Base-by-base conservation (phyloP, 30 jellyfish, hydroid and myxozoan genomes). In the Chrysaora quinquecirrha region DNA sequence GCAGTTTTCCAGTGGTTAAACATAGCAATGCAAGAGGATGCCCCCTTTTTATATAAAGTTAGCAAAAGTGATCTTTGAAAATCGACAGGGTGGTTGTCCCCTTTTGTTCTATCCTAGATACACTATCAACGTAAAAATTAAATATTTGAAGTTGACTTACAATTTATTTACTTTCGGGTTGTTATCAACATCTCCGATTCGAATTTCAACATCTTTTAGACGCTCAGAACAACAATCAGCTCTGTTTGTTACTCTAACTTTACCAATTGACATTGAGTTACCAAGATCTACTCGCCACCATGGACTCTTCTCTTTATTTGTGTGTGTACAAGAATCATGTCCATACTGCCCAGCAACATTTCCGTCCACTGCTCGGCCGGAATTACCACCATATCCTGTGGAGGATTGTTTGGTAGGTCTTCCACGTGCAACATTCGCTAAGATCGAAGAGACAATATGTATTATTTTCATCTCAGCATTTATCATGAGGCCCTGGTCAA, bases 211-310 rank as follows among this genome's bases (percentile, higher is more conserved):
- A 34, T 29, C 35, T 34, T 72, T 31, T 0, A 81, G 85, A 25
- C 78, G 73, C 18, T 32, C 72, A 7, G 82, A 64, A 33, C 92
- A 81, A 48, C 85, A 81, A 22, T 52, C 80, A 19, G 58, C 85
- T 34, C 92, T 68, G 71, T 81, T 81, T 31, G 85, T 68, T 9
- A 81, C 28, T 16, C 23, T 61, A 7, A 81, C 71, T 19, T 33
- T 47, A 19, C 79, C 85, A 49, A 81, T 31, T 21, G 68, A 29
- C 58, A 48, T 62, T 19, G 56, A 7, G 30, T 9, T 23, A 16
- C 85, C 92, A 58, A 81, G 76, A 68, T 81, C 92, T 29, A 81
- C 92, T 19, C 71, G 75, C 92, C 92, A 81, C 92, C 92, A 81
- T 1, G 92, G 85, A 34, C 27, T 67, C 23, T 32, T 33, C 10